Conservation (phyloP, 1,140 invertebrate genomes). For the Ridgeia piscesae region DNA sequence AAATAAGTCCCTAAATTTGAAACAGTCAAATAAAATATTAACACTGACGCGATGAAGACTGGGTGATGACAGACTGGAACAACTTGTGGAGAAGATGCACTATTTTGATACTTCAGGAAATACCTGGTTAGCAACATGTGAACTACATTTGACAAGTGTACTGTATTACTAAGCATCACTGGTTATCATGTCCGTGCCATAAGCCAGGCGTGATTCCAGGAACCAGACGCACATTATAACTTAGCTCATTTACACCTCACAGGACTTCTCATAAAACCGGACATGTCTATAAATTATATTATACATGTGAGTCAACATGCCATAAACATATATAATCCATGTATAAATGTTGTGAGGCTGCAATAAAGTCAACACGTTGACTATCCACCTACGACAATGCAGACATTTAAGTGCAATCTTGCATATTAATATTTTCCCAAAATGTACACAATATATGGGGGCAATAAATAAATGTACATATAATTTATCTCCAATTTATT, state of each 20-base stretch:
- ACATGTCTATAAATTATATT: neutral
- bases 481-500: too few species aligned
- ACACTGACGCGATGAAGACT: too few species aligned
- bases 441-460: too few species aligned
- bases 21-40: too few species aligned
- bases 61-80: too few species aligned
- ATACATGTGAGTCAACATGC: neutral
- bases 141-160: neutral
- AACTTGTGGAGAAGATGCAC: neutral
- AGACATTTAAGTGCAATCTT: too few species aligned
- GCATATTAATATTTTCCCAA: too few species aligned
- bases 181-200: neutral
- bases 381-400: too few species aligned
- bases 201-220: neutral
- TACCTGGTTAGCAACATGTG: neutral
- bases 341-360: neutral
- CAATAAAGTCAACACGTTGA: neutral
- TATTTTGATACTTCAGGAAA: neutral
- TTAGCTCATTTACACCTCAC: neutral
- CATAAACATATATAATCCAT: neutral
- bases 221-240: neutral
- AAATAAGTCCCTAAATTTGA: too few species aligned
- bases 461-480: too few species aligned
- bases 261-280: neutral
- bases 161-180: neutral